Evolutionary conservation across 2,113 vertebrate species (phyloP).

Genomic region (Ochotona curzoniae): DNA sequence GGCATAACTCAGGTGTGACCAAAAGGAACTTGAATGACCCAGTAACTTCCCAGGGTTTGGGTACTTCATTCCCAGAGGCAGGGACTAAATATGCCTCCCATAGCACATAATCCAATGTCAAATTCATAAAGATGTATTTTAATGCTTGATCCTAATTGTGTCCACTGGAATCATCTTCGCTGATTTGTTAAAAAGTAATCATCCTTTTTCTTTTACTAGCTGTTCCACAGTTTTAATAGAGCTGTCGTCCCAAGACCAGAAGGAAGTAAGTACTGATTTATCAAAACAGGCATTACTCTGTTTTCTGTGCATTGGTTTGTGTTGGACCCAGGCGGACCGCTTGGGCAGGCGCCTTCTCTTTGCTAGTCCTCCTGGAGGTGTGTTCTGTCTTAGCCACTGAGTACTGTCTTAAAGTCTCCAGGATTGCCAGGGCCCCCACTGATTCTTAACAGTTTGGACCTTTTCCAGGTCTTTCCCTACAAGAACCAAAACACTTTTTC

Average conservation of each 20-base stretch:
- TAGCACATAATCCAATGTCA: neutral
- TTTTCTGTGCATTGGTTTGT: neutral
- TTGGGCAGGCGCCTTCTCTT: neutral
- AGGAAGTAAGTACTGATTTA: slow-evolving; percentile 91
- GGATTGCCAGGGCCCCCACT: neutral
- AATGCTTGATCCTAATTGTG: neutral
- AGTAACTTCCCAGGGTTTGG: neutral
- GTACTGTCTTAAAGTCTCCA: too few species aligned
- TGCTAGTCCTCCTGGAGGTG: fast-evolving
- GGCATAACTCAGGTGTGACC: neutral
- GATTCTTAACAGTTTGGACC: neutral
- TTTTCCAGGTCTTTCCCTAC: neutral
- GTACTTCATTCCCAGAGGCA: too few species aligned
- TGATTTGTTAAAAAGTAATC: slow-evolving; percentile 39
- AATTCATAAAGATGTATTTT: neutral
- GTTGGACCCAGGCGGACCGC: neutral
- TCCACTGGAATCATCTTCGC: neutral
- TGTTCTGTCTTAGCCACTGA: neutral
- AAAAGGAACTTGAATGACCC: neutral
- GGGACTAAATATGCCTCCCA: neutral
- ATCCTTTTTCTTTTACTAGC: slow-evolving; percentile 77
- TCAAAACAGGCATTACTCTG: neutral
- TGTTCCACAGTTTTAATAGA: slow-evolving; percentile 89
- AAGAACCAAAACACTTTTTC: neutral
- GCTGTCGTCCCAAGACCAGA: slow-evolving; percentile 90